Conservation (phyloP, 2,797 vertebrate species). For the Glyptemys insculpta region DNA sequence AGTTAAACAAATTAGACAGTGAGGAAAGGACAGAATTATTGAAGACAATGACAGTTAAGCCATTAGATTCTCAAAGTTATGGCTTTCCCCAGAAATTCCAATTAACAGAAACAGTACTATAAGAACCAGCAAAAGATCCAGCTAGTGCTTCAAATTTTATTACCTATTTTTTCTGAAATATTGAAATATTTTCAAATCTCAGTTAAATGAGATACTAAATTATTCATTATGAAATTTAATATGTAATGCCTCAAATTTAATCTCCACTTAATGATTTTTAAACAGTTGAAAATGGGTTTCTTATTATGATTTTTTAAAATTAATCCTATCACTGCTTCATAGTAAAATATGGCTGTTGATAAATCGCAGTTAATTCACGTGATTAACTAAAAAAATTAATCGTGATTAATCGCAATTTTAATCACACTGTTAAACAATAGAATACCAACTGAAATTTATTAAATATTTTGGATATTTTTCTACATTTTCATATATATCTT, state of each 20-base stretch:
- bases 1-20: neutral
- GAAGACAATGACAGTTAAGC: neutral
- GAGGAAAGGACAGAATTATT: neutral
- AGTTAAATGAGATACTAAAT: neutral
- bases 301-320: neutral
- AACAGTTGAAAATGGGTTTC: neutral
- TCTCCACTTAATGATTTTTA: neutral
- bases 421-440: no score
- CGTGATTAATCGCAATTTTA: no score
- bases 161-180: neutral
- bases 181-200: neutral
- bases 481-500: no score
- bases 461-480: no score
- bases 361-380: no score
- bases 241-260: neutral
- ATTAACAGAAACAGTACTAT: neutral
- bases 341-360: neutral
- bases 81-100: neutral
- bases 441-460: no score
- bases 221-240: neutral
- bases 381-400: no score
- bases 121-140: neutral
- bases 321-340: neutral
- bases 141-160: neutral
- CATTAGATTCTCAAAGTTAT: neutral